These are phyloP conservation scores for Akabosia matsudoensis DNA, from an alignment of 1,140 invertebrate genomes.

Conservation along the genomic window DNA sequence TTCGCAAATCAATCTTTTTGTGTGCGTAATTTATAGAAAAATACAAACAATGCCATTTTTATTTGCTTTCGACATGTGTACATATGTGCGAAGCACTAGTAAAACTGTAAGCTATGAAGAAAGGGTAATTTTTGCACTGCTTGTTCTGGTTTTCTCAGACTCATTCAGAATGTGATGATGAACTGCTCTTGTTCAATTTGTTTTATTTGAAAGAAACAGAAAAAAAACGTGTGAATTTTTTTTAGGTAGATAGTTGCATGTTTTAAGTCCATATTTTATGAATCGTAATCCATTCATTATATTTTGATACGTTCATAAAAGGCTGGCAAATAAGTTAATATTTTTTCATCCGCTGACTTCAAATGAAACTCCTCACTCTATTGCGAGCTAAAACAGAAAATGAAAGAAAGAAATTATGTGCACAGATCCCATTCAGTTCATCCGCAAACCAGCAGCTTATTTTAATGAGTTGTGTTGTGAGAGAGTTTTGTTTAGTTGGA, in stretches of 20 bases:
- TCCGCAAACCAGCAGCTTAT: background rate
- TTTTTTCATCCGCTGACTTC: background rate
- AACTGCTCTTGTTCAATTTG: background rate
- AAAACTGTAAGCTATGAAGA: no score
- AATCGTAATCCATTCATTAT: no score
- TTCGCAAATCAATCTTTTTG: no score
- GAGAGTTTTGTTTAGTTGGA: background rate
- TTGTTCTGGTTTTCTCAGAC: background rate
- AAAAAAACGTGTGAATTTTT: background rate
- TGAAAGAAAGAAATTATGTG: background rate
- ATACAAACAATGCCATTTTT: no score
- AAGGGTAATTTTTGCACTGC: background rate
- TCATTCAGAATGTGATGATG: background rate
- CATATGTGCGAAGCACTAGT: no score
- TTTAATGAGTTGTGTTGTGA: conserved; percentile 11
- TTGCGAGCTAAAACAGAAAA: background rate
- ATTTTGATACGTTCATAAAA: background rate
- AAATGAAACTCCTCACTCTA: background rate
- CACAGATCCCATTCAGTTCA: background rate
- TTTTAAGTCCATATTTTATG: no score
- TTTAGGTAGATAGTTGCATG: background rate
- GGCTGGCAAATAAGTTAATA: background rate
- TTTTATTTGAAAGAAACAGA: background rate
- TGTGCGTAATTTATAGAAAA: no score
- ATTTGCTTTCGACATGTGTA: no score